Evolutionary conservation across 2,797 vertebrate species (phyloP).

Genomic region (Ammospiza maritima): DNA sequence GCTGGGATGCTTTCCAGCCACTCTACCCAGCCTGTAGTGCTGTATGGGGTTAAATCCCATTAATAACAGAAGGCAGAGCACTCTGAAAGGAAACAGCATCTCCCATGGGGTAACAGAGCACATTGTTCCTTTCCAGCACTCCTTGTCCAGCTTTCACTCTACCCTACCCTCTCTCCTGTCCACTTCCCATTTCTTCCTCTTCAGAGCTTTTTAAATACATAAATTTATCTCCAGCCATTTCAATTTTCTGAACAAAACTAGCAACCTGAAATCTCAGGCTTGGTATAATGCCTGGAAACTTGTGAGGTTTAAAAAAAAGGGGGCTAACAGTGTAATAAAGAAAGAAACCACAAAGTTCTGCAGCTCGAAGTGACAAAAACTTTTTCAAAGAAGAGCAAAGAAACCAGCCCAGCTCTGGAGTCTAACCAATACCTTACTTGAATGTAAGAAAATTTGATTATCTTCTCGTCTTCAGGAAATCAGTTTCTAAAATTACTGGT

Average conservation of each 20-base stretch:
- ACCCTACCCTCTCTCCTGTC: neutral
- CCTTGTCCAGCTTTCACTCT: neutral
- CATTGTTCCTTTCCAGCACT: neutral
- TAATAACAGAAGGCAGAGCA: neutral
- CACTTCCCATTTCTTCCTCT: neutral
- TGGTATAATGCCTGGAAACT: neutral
- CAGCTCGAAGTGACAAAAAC: neutral
- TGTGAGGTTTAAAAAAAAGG: neutral
- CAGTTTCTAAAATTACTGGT: neutral
- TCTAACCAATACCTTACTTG: neutral
- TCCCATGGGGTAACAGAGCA: neutral
- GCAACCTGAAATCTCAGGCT: neutral
- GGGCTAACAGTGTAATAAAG: neutral
- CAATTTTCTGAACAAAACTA: neutral
- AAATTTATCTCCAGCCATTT: neutral
- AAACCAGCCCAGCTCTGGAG: neutral
- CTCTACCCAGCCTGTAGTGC: neutral
- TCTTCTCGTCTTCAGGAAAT: neutral
- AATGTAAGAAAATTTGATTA: neutral
- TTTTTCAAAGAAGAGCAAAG: neutral
- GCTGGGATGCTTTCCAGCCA: neutral
- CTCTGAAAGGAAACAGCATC: neutral
- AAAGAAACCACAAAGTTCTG: neutral
- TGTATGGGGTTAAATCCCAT: neutral
- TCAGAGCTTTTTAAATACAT: neutral